These are phyloP conservation scores for Capricornis sumatraensis DNA, from an alignment of 2,113 vertebrate genomes.

Conservation along the genomic window DNA sequence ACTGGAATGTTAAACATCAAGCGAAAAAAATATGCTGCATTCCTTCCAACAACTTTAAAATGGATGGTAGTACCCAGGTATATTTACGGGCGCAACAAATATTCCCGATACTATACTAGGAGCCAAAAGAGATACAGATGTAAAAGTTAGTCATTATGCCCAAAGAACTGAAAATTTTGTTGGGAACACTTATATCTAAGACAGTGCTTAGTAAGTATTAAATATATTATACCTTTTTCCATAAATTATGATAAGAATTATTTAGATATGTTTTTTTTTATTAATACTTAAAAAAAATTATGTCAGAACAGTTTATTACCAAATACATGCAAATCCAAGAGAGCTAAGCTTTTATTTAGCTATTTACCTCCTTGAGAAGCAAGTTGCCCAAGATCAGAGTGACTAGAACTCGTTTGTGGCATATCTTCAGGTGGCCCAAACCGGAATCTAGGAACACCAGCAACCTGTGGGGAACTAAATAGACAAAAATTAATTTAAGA, in stretches of 20 bases:
- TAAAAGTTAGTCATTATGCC: background rate
- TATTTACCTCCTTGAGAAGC: constrained; percentile 95
- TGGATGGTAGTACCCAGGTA: background rate
- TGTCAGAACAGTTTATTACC: background rate
- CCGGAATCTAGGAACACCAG: constrained; percentile 92
- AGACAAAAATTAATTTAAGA: background rate
- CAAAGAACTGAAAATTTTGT: background rate
- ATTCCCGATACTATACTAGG: background rate
- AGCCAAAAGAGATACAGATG: background rate
- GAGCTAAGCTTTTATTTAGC: background rate
- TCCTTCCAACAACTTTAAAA: background rate
- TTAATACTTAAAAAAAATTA: background rate
- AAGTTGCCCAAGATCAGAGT: constrained; percentile 94
- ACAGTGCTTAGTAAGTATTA: background rate
- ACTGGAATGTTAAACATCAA: background rate
- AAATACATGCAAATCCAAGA: background rate
- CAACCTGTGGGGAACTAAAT: constrained; percentile 92
- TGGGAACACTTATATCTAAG: background rate
- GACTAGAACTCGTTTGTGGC: constrained; percentile 92
- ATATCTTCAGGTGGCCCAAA: constrained; percentile 92
- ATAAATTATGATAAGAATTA: background rate
- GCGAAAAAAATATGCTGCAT: background rate
- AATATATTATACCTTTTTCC: background rate
- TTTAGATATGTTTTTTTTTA: background rate
- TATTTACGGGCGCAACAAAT: background rate